Evolutionary conservation across 2,797 vertebrate genomes (phyloP).

Genomic region (Trematomus bernacchii): DNA sequence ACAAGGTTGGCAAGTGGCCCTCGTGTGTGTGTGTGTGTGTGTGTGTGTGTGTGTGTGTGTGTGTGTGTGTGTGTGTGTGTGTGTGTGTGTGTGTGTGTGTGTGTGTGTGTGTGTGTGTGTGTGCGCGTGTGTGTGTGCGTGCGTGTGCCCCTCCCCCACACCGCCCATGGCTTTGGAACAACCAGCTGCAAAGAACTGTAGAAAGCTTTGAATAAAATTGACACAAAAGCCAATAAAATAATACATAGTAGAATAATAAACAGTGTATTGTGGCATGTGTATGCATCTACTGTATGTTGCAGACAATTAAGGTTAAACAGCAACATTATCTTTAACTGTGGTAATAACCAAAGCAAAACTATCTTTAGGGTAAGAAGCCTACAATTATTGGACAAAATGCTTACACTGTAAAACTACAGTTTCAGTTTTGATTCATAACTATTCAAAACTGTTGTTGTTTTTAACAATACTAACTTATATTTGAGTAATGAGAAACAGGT

Average conservation of each 20-base stretch:
- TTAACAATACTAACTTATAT: not conserved
- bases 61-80: slow-evolving; percentile 20
- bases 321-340: not conserved
- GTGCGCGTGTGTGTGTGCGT: slow-evolving; percentile 6
- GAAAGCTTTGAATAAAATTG: slow-evolving; percentile 57
- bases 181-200: slow-evolving; percentile 67
- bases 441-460: not conserved
- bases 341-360: not conserved
- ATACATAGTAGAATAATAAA: not conserved
- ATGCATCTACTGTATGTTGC: not conserved
- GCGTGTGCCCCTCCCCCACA: slow-evolving; percentile 62
- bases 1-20: slow-evolving; percentile 76
- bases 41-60: slow-evolving; percentile 31
- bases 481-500: not conserved
- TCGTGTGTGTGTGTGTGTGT: slow-evolving; percentile 36
- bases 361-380: not conserved
- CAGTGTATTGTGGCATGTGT: not conserved
- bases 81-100: not conserved
- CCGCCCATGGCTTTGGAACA: slow-evolving; percentile 55
- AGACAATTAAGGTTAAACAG: not conserved
- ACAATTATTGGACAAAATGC: slow-evolving; percentile 6
- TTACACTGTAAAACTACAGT: slow-evolving; percentile 2
- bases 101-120: slow-evolving; percentile 31
- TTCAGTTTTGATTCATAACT: slow-evolving; percentile 19
- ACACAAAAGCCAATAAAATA: slow-evolving; percentile 27